Percentiles rank a stretch among this genome's conserved stretches.
These are phyloP conservation scores for Morelia viridis DNA, from an alignment of 2,797 vertebrate species.

Conservation along the genomic window DNA sequence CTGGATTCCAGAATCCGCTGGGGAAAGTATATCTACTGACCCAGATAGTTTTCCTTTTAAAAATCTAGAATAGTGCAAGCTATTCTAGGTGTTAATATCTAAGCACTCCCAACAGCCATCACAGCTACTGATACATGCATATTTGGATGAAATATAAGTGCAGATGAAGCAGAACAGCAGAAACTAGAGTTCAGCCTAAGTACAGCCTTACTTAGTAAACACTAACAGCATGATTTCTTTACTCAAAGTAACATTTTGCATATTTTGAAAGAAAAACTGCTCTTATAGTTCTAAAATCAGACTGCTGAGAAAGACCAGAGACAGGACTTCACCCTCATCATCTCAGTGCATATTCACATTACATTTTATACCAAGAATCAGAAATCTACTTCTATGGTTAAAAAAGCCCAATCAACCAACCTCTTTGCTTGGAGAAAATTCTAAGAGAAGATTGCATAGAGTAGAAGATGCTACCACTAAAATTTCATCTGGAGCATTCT, in stretches of 20 bases:
- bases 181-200: neutral
- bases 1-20: neutral
- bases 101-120: neutral
- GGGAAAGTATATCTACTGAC: neutral
- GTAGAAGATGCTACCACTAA: constrained; percentile 97
- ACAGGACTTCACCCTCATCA: neutral
- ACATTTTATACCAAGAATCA: neutral
- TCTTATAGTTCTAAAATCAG: neutral
- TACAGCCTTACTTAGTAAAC: neutral
- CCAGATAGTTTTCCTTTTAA: neutral
- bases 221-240: neutral
- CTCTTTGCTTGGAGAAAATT: constrained; percentile 99
- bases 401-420: constrained; percentile 67
- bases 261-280: neutral
- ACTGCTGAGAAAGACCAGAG: neutral
- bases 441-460: constrained; percentile 97
- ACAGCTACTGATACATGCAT: neutral
- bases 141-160: neutral
- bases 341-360: neutral
- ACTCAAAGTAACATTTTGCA: neutral
- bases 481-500: constrained; percentile 98
- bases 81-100: neutral
- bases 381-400: neutral
- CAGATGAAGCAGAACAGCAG: neutral
- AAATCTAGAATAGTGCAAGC: neutral